phyloP scores from a whole-genome alignment of 2,888 invertebrate species.

The Zonitis immaculata region DNA sequence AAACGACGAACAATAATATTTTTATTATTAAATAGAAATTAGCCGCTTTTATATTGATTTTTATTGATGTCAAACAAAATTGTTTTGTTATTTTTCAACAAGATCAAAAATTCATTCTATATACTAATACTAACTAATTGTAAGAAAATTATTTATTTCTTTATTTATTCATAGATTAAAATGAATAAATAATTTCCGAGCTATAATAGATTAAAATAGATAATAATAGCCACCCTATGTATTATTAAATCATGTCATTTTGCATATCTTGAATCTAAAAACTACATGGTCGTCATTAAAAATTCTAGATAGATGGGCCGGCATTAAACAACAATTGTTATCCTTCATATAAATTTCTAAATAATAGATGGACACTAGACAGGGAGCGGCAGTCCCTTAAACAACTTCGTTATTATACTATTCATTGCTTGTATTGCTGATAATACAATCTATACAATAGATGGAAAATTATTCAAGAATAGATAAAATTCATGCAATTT shows the following conservation, averaged over 20 bases:
- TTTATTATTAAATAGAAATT: not conserved
- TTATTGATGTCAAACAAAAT: no score
- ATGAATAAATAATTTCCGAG: no score
- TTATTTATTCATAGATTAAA: no score
- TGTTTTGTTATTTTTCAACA: no score
- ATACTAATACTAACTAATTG: no score
- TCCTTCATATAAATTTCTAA: conserved; percentile 14
- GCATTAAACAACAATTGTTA: conserved; percentile 12
- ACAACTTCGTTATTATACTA: conserved; percentile 8
- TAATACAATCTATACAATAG: not conserved
- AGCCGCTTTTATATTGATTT: no score
- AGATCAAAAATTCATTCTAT: no score
- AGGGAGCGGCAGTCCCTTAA: conserved; percentile 18
- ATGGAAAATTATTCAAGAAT: not conserved
- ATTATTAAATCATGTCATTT: conserved; percentile 12
- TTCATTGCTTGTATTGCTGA: conserved; percentile 9
- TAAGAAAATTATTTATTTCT: no score
- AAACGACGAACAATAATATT: not conserved
- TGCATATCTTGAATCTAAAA: conserved; percentile 13
- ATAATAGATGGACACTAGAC: conserved; percentile 11
- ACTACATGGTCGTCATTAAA: conserved; percentile 6
- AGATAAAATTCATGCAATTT: not conserved
- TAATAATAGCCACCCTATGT: not conserved
- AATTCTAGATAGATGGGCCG: conserved; percentile 7
- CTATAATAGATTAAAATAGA: not conserved